Conservation (phyloP, 2,113 vertebrate genomes). For the Passer domesticus region DNA sequence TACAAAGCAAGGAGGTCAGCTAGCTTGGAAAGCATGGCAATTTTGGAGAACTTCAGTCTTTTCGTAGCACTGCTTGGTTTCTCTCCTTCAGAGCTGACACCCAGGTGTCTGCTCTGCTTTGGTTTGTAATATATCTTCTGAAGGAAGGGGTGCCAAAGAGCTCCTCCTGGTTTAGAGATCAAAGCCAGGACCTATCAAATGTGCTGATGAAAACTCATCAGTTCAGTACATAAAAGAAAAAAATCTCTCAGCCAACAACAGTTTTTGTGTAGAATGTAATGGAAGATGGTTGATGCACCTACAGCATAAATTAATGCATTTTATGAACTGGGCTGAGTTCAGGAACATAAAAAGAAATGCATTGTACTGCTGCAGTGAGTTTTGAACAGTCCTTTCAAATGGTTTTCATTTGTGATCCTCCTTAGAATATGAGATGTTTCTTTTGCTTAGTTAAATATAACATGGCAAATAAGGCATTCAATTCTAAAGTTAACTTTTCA, state of each 20-base stretch:
- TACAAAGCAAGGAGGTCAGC: neutral
- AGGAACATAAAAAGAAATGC: slow-evolving; percentile 9
- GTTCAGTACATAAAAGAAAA: neutral
- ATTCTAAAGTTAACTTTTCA: slow-evolving; percentile 19
- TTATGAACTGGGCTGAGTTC: slow-evolving; percentile 26
- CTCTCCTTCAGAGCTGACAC: neutral
- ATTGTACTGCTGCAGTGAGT: neutral
- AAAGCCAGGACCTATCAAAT: slow-evolving; percentile 11
- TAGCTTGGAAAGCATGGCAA: neutral
- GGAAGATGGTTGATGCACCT: neutral
- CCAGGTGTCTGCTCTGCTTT: neutral
- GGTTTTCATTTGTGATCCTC: slow-evolving; percentile 31
- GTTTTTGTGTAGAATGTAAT: slow-evolving; percentile 24
- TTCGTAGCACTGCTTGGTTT: neutral
- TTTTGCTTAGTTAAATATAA: slow-evolving; percentile 16
- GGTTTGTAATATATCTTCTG: neutral
- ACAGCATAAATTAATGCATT: slow-evolving; percentile 41
- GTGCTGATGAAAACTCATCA: neutral
- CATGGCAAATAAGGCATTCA: neutral
- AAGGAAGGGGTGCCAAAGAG: neutral
- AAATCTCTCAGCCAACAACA: neutral
- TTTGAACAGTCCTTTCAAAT: neutral
- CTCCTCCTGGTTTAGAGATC: neutral
- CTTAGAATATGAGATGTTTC: slow-evolving; percentile 17
- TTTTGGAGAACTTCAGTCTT: neutral